Percentiles rank a stretch among this genome's conserved stretches.
Conservation (phyloP, 2,113 vertebrate species). For the Nettapus auritus region DNA sequence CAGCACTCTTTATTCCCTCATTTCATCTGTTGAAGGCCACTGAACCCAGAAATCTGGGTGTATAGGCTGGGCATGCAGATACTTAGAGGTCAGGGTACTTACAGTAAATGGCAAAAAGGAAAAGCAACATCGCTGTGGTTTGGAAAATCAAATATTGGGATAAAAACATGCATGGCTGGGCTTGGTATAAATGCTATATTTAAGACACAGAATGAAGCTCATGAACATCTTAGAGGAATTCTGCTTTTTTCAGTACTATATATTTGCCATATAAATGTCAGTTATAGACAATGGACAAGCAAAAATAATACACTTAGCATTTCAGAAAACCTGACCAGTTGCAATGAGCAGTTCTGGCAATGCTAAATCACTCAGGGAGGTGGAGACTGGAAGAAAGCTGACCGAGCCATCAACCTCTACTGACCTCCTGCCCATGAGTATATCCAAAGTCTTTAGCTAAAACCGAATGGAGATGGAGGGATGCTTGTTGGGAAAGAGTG, state of each 20-base stretch:
- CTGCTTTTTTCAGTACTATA: conserved; percentile 17
- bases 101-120: background rate
- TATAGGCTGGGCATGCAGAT: background rate
- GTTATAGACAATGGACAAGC: background rate
- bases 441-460: background rate
- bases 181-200: conserved; percentile 32
- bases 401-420: background rate
- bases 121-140: background rate
- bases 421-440: background rate
- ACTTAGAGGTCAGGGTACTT: background rate
- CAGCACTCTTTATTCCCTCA: background rate
- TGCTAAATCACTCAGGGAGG: background rate
- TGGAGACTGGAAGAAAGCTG: background rate
- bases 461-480: background rate
- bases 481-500: background rate
- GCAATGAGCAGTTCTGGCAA: background rate
- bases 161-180: background rate
- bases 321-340: background rate
- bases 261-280: conserved; percentile 25
- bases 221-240: conserved; percentile 8
- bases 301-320: background rate
- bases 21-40: background rate
- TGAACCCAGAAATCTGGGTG: background rate
- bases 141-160: background rate
- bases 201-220: conserved; percentile 35